Base-by-base conservation (phyloP, 2,888 invertebrate genomes). In the Euplagia quadripunctaria region DNA sequence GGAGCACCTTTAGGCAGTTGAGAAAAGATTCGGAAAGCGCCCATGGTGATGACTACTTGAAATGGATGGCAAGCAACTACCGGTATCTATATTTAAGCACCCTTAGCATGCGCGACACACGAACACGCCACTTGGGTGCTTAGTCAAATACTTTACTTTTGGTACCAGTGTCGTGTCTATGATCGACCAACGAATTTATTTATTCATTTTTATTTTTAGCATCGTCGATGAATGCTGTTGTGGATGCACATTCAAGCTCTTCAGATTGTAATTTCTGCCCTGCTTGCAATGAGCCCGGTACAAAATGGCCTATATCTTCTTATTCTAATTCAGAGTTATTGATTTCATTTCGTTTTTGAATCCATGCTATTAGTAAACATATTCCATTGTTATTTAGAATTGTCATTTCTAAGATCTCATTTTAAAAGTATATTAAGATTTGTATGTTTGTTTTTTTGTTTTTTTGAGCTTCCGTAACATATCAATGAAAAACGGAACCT, bases 201-300 rank as follows among this genome's bases (percentile, higher is more conserved):
- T 11, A 20, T 46, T 9, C 9, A 31, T 31, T 7, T 4, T 20
- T 68, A n/a, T 58, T 58, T 61, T 70, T 73, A 73, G 73, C 66
- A 31, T 12, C 61, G 61, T 6, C 58, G 65, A 17, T 11, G 0
- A 41, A 20, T 46, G 4, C 65, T 11, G n/a, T 14, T 66, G 43
- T 61, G 74, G 20, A 14, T 52, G 17, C 58, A 16, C 12, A 70
- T 41, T 41, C 72, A 55, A 72, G 64, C 43, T 52, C 68, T 55
- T 20, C 71, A 52, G 71, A 74, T 55, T 71, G 74, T 71, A 71
- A 74, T 58, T 71, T 68, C 69, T 71, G 71, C 58, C 61, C 71
- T n/a, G 51, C 72, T 72, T 72, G 72, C 65, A 63, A 72, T 52
- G 17, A 42, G n/a, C 51, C 67, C 61, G 73, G 73, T 66, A 73